Base-by-base conservation (phyloP, 2,113 vertebrate species). In the Malurus melanocephalus region DNA sequence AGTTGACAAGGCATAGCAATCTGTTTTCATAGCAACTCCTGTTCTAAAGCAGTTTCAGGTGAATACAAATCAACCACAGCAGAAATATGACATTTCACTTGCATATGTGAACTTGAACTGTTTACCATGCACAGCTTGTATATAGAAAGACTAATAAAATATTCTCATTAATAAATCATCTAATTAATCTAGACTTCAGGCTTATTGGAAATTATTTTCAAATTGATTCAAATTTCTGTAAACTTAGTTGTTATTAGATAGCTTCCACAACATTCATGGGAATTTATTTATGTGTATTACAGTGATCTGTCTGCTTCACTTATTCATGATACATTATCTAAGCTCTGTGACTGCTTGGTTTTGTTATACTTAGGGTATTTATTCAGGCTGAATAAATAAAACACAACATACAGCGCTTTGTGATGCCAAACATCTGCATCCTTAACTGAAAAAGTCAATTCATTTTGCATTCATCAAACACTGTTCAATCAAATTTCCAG, bases 271-370 rank as follows among this genome's bases (percentile, higher is more conserved):
- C 8, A 75, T 68, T 53, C 11, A 28, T 52, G 8, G 32, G 72
- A 84, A 30, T 43, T 93, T 84, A 52, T 78, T 91, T 86, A 35
- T 56, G 32, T 68, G 69, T 61, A 71, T 86, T 86, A 57, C 38
- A 68, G 21, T 76, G 33, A 79, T 72, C 22, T 78, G 19, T 64
- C 94, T 83, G 22, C 19, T 92, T 91, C 27, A 75, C 3, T 86
- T 92, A 78, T 86, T 94, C 69, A 72, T 74, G 73, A 86, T 61
- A 83, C 65, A 75, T 88, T 82, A 75, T 71, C 49, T 62, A 77
- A 78, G 30, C 22, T 64, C 49, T 81, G 35, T 83, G 76, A 59
- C 27, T 82, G 26, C 79, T 86, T 72, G 42, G 3, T 81, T 93
- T 92, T 88, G 17, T 75, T 67, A 43, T 23, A 78, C 20, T 53